Conservation (phyloP, 2,113 vertebrate species). For the Dasyurus viverrinus region DNA sequence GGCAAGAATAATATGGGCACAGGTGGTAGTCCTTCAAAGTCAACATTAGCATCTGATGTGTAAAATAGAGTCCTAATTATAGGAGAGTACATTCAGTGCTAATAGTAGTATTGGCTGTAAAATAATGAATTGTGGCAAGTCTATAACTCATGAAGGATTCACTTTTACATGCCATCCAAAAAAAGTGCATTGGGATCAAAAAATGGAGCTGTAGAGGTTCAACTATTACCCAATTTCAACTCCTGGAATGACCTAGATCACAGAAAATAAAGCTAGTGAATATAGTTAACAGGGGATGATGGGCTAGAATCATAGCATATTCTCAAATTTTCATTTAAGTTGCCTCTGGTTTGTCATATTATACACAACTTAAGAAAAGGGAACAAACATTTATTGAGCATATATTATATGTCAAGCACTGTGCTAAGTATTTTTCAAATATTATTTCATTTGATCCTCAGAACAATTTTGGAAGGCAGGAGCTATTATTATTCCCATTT, state of each 20-base stretch:
- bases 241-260: neutral
- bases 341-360: neutral
- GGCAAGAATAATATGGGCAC: slow-evolving; percentile 40
- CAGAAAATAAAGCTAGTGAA: neutral
- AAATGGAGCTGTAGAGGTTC: neutral
- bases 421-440: neutral
- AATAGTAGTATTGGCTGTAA: slow-evolving; percentile 66
- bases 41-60: slow-evolving; percentile 76
- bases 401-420: neutral
- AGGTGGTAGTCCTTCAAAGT: slow-evolving; percentile 74
- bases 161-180: slow-evolving; percentile 46
- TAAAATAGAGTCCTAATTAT: slow-evolving; percentile 70
- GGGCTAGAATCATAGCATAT: neutral
- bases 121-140: slow-evolving; percentile 56
- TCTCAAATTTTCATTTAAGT: neutral
- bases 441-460: neutral
- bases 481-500: neutral
- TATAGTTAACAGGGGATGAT: neutral
- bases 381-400: neutral
- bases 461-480: neutral
- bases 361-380: neutral
- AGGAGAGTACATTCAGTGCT: slow-evolving; percentile 54
- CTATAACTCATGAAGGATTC: slow-evolving; percentile 40
- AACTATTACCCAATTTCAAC: neutral
- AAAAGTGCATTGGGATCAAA: neutral